Percentiles rank a stretch among this genome's conserved stretches.
Evolutionary conservation across 2,113 vertebrate species (phyloP).

Genomic region (Rallus limicola): DNA sequence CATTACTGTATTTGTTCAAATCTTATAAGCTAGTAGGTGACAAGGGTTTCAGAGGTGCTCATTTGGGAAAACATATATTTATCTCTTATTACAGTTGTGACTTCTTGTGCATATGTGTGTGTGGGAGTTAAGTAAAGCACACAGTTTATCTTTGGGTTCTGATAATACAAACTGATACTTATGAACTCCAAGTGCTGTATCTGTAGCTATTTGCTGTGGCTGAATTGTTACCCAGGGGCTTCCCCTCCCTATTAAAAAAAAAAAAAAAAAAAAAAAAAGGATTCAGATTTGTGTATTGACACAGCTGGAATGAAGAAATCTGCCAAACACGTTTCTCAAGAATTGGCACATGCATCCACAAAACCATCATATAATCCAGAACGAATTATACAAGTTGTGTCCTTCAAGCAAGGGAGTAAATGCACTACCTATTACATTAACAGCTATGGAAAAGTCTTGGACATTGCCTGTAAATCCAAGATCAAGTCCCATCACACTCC

Average conservation of each 20-base stretch:
- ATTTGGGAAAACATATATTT: background rate
- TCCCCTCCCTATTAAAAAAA: conserved; percentile 28
- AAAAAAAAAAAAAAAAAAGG: background rate
- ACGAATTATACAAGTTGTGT: background rate
- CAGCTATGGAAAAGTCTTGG: background rate
- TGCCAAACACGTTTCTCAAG: conserved; percentile 51
- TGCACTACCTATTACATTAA: background rate
- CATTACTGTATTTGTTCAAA: background rate
- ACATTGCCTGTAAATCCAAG: background rate
- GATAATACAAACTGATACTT: background rate
- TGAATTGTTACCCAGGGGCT: conserved; percentile 19
- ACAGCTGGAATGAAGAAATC: conserved; percentile 47
- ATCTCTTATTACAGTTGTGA: background rate
- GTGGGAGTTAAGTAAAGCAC: background rate
- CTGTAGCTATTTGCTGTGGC: conserved; percentile 23
- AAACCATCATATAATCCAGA: background rate
- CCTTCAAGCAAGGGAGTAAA: background rate
- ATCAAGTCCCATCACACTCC: background rate
- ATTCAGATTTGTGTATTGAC: conserved; percentile 47
- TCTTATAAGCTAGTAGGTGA: background rate
- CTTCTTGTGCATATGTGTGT: background rate
- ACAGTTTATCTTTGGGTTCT: conserved; percentile 4
- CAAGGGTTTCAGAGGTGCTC: background rate
- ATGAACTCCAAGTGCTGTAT: background rate
- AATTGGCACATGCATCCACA: background rate